These are phyloP conservation scores for Cavia aperea DNA, from an alignment of 2,113 vertebrate species.

Conservation along the genomic window DNA sequence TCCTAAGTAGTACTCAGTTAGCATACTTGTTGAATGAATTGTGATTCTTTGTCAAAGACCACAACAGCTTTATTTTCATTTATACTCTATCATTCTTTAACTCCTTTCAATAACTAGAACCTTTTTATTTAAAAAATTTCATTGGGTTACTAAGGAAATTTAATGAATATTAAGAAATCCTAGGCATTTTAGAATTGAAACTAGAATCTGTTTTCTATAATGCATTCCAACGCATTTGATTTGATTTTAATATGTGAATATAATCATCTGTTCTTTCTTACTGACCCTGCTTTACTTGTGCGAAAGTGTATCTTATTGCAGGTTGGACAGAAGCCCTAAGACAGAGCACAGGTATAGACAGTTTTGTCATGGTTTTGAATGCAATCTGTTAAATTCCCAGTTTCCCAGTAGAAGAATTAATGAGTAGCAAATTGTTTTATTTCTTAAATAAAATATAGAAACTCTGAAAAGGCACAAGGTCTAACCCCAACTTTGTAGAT, in stretches of 20 bases:
- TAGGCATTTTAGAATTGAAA: slow-evolving; percentile 4
- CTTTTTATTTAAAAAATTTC: not conserved
- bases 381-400: not conserved
- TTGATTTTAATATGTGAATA: slow-evolving; percentile 29
- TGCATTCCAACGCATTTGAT: not conserved
- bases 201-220: not conserved
- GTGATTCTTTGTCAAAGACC: not conserved
- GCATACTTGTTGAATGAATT: not conserved
- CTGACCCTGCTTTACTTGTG: not conserved
- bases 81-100: not conserved
- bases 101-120: slow-evolving; percentile 1
- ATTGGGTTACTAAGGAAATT: not conserved
- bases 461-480: not conserved
- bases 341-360: not conserved
- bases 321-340: not conserved
- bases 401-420: not conserved
- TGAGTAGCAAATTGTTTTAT: not conserved
- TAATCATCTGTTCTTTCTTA: not conserved
- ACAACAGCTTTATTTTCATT: not conserved
- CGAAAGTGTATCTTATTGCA: not conserved
- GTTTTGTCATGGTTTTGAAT: not conserved
- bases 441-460: not conserved
- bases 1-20: not conserved
- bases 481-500: not conserved
- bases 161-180: not conserved